Evolutionary conservation across 2,888 invertebrate species (phyloP).

Genomic region (Flexamia atlantica): DNA sequence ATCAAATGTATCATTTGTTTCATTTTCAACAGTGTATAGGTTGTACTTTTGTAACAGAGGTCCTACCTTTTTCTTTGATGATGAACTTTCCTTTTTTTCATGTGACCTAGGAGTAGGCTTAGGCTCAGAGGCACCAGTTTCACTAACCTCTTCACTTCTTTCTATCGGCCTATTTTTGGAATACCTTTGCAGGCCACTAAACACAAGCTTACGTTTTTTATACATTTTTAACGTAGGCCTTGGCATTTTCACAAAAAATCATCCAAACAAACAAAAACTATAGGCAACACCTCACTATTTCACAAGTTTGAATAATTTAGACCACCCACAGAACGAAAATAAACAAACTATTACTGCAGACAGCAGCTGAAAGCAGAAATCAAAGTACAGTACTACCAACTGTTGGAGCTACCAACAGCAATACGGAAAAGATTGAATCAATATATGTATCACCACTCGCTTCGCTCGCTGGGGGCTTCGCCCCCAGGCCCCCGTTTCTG

Average conservation of each 20-base stretch:
- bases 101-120: constrained; percentile 26
- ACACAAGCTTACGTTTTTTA: constrained; percentile 50
- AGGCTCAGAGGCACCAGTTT: neutral
- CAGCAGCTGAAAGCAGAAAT: constrained; percentile 12
- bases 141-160: constrained; percentile 30
- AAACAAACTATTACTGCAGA: constrained; percentile 2
- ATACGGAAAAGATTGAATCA: neutral
- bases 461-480: too few species aligned
- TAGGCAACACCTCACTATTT: neutral
- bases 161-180: constrained; percentile 7
- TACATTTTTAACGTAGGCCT: constrained; percentile 45
- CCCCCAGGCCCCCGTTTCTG: too few species aligned
- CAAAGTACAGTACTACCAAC: constrained; percentile 13
- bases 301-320: constrained; percentile 1
- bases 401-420: constrained; percentile 9
- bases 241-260: constrained; percentile 28
- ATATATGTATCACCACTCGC: too few species aligned
- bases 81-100: constrained; percentile 30
- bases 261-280: too few species aligned
- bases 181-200: constrained; percentile 39
- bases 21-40: constrained; percentile 20
- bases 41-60: constrained; percentile 22
- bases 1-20: constrained; percentile 18
- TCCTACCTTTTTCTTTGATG: constrained; percentile 34
- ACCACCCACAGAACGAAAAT: neutral